These are phyloP conservation scores for Pelvicachromis taeniatus DNA, from an alignment of 2,113 vertebrate species.

Conservation along the genomic window DNA sequence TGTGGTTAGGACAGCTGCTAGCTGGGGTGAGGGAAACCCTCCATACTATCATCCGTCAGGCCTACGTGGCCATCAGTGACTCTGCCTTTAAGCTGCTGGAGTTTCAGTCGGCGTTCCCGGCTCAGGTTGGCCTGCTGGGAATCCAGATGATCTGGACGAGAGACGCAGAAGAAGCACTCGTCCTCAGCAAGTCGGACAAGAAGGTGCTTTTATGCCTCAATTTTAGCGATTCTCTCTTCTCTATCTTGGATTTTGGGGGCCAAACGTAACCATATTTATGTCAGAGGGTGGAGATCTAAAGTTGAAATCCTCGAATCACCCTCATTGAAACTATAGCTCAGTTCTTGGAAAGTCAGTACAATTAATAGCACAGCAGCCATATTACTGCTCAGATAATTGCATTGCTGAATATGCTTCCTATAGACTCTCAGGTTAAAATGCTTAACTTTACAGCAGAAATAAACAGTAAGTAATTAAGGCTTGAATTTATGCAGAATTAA, in stretches of 20 bases:
- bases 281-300: neutral
- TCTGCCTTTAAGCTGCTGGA: conserved; percentile 71
- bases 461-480: fast-evolving
- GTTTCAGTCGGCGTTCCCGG: conserved; percentile 78
- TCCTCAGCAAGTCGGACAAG: conserved; percentile 79
- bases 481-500: neutral
- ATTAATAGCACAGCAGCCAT: neutral
- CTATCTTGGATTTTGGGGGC: neutral
- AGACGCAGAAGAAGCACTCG: conserved; percentile 83
- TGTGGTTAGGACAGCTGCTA: conserved; percentile 77
- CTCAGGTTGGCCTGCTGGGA: conserved; percentile 87
- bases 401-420: neutral
- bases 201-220: conserved; percentile 54
- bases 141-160: conserved; percentile 90
- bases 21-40: conserved; percentile 76
- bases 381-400: neutral
- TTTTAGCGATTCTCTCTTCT: neutral
- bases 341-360: neutral
- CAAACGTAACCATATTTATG: neutral
- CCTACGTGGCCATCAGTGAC: conserved; percentile 69
- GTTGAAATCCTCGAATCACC: neutral
- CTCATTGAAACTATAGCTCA: fast-evolving
- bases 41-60: conserved; percentile 76
- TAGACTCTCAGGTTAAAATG: neutral
- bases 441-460: neutral